A percentile compares a stretch with the other conserved stretches of the same genome.
These are phyloP conservation scores for Aphelenchoides bicaudatus DNA, from an alignment of 2,888 invertebrate species.

Conservation along the genomic window DNA sequence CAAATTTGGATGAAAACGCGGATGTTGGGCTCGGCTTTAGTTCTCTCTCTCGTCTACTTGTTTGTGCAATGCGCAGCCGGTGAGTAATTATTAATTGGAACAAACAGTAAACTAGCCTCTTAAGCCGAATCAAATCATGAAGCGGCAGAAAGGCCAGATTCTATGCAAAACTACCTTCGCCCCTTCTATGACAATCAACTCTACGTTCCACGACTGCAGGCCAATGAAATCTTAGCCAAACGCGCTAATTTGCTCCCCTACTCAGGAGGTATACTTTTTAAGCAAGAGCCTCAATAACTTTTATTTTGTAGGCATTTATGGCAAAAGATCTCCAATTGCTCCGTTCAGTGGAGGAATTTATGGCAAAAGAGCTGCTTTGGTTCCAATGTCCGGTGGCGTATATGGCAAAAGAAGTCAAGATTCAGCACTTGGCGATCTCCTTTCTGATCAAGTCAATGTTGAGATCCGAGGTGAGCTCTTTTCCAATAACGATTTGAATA, in stretches of 20 bases:
- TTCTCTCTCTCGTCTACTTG: neutral
- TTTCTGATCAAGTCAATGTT: too few species aligned
- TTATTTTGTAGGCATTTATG: slow-evolving; percentile 20
- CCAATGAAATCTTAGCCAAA: slow-evolving; percentile 11
- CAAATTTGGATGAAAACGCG: slow-evolving; percentile 12
- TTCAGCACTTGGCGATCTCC: neutral
- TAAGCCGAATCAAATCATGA: too few species aligned
- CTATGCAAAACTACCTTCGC: neutral
- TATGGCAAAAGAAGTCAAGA: slow-evolving; percentile 34
- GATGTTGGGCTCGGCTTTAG: slow-evolving; percentile 1
- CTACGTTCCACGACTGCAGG: slow-evolving; percentile 6
- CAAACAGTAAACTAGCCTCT: neutral
- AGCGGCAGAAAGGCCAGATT: neutral
- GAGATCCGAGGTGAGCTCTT: neutral
- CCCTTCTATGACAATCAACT: slow-evolving; percentile 11
- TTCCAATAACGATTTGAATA: slow-evolving; percentile 10
- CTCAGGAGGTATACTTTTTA: slow-evolving; percentile 3
- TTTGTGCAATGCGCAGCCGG: neutral
- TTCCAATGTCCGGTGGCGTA: slow-evolving; percentile 42
- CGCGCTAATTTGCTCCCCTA: slow-evolving; percentile 16
- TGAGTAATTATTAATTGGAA: slow-evolving; percentile 3
- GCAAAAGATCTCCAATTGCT: slow-evolving; percentile 25
- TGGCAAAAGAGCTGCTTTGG: slow-evolving; percentile 34
- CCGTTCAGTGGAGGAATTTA: slow-evolving; percentile 46
- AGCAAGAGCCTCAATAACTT: neutral